Evolutionary conservation across 2,113 vertebrate species (phyloP).

Genomic region (Mustelus asterias): DNA sequence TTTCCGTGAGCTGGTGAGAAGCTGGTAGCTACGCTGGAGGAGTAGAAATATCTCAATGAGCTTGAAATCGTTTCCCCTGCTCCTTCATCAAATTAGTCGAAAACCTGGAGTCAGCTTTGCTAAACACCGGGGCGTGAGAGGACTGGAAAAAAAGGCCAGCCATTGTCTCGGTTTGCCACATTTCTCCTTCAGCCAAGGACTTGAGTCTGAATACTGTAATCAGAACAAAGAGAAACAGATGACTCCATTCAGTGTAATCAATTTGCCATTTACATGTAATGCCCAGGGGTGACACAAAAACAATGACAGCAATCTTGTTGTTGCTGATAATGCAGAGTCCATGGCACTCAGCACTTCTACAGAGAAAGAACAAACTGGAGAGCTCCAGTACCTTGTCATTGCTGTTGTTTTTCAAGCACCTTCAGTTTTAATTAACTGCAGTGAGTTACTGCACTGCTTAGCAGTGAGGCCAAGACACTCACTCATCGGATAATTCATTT

Average conservation of each 20-base stretch:
- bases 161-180: neutral
- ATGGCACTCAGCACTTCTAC: neutral
- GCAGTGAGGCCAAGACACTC: neutral
- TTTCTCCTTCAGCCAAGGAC: neutral
- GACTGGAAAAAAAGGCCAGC: neutral
- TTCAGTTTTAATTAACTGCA: constrained; percentile 18
- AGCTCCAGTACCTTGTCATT: neutral
- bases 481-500: neutral
- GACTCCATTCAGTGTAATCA: neutral
- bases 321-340: neutral
- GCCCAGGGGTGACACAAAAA: neutral
- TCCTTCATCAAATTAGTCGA: neutral
- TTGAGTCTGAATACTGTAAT: neutral
- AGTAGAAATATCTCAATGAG: neutral
- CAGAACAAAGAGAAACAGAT: neutral
- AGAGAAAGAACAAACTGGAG: neutral
- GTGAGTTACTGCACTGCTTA: neutral
- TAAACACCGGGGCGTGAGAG: neutral
- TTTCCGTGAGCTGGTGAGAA: neutral
- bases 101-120: neutral
- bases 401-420: neutral
- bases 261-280: constrained; percentile 9
- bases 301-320: neutral
- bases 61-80: neutral
- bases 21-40: no score